Percentiles rank a stretch among this genome's conserved stretches.
Conservation (phyloP, 2,888 invertebrate genomes). For the Thereva nobilitata region DNA sequence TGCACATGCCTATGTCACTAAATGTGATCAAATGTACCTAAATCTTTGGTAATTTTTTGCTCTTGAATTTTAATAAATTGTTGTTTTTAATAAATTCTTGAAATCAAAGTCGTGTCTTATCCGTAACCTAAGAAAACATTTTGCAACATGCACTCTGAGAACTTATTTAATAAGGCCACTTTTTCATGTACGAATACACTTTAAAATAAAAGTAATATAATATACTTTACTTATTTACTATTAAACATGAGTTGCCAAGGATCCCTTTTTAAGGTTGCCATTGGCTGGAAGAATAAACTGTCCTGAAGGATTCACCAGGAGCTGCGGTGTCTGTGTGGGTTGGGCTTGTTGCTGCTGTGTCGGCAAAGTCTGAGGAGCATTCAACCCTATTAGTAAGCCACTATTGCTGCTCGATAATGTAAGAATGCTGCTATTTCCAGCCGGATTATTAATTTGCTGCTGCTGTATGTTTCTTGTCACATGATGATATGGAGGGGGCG, state of each 20-base stretch:
- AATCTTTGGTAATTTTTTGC: too few species aligned
- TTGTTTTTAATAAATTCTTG: too few species aligned
- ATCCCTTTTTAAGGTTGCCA: slow-evolving; percentile 58
- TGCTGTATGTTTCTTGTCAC: slow-evolving; percentile 50
- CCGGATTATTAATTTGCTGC: slow-evolving; percentile 3
- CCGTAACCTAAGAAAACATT: too few species aligned
- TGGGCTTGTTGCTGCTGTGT: slow-evolving; percentile 64
- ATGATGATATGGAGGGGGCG: slow-evolving; percentile 74
- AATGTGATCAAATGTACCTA: too few species aligned
- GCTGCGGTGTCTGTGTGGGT: slow-evolving; percentile 70
- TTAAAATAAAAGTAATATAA: background rate
- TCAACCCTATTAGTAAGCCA: slow-evolving; percentile 66
- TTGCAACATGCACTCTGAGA: too few species aligned
- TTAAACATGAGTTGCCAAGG: slow-evolving; percentile 68
- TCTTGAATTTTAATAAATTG: too few species aligned
- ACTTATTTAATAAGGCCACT: slow-evolving; percentile 24
- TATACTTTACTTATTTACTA: slow-evolving; percentile 44
- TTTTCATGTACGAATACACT: background rate
- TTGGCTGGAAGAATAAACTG: slow-evolving; percentile 59
- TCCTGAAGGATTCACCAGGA: slow-evolving; percentile 54
- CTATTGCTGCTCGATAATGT: slow-evolving; percentile 56
- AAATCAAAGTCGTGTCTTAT: too few species aligned
- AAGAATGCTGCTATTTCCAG: slow-evolving; percentile 61
- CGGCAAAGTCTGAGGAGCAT: slow-evolving; percentile 60
- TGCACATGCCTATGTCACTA: too few species aligned